Evolutionary conservation across 2,797 vertebrate genomes (phyloP).

Genomic region (Rhinoraja longicauda): DNA sequence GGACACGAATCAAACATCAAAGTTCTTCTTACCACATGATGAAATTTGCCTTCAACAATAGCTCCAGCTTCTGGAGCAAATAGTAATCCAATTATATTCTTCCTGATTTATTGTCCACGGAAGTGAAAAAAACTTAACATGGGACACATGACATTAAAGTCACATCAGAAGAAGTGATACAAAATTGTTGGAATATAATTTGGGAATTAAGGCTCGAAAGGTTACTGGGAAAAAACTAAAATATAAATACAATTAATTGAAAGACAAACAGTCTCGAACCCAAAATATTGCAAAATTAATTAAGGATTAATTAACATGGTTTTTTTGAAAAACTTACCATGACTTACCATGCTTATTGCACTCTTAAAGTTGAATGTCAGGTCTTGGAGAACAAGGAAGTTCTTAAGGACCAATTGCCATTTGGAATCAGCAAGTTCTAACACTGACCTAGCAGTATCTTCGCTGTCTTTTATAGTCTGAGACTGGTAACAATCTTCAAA

Average conservation of each 20-base stretch:
- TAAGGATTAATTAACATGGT: neutral
- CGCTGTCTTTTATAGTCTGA: constrained; percentile 46
- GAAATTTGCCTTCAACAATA: neutral
- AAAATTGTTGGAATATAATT: neutral
- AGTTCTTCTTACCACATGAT: neutral
- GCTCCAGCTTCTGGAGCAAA: too few relatives aligned
- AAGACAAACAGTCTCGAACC: neutral
- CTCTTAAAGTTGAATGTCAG: constrained; percentile 62
- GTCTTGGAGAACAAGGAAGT: constrained; percentile 63
- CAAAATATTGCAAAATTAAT: neutral
- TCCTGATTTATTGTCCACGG: neutral
- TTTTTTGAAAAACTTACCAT: constrained; percentile 55
- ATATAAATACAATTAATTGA: neutral
- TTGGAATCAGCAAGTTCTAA: constrained; percentile 53
- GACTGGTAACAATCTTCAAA: constrained; percentile 60
- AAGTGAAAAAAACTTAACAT: neutral
- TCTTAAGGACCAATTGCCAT: constrained; percentile 65
- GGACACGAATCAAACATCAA: neutral
- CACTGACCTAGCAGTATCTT: constrained; percentile 43
- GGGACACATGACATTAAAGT: neutral
- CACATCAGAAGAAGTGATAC: neutral
- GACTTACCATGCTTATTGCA: constrained; percentile 64
- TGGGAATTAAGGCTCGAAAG: neutral
- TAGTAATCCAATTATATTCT: neutral
- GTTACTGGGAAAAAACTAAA: neutral